phyloP scores from a whole-genome alignment of 2,113 vertebrate genomes.

The Picathartes gymnocephalus region DNA sequence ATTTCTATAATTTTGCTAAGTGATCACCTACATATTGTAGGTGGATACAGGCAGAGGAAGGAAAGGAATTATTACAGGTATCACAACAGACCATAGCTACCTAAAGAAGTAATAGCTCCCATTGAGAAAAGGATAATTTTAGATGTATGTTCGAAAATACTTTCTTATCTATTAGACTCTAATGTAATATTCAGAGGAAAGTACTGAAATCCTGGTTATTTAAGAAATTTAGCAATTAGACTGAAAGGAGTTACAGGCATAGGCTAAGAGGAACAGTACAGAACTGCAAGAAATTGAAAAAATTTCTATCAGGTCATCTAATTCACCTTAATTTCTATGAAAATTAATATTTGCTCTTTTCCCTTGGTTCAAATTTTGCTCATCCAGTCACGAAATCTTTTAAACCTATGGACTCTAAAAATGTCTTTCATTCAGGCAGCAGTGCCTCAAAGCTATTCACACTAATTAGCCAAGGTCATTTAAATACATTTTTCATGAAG shows the following conservation, averaged over 20 bases:
- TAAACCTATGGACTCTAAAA: constrained; percentile 62
- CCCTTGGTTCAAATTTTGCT: constrained; percentile 38
- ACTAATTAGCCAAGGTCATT: constrained; percentile 76
- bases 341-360: constrained; percentile 54
- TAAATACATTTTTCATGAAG: constrained; percentile 79
- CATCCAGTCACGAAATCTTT: constrained; percentile 38
- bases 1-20: neutral
- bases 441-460: constrained; percentile 63
- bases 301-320: neutral
- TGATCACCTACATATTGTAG: neutral
- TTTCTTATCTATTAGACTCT: constrained; percentile 8
- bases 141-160: neutral
- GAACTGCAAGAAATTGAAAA: neutral
- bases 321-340: constrained; percentile 36
- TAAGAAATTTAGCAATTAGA: constrained; percentile 4
- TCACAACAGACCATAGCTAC: neutral
- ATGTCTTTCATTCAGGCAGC: constrained; percentile 35
- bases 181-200: neutral
- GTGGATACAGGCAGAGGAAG: neutral
- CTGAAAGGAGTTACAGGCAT: neutral
- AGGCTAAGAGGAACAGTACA: neutral
- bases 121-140: neutral
- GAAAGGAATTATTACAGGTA: neutral
- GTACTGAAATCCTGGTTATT: neutral
- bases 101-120: neutral